Percentiles rank a stretch among this genome's conserved stretches.
phyloP scores from a whole-genome alignment of 2,797 vertebrate species.

The Sternarchorhynchus goeldii region DNA sequence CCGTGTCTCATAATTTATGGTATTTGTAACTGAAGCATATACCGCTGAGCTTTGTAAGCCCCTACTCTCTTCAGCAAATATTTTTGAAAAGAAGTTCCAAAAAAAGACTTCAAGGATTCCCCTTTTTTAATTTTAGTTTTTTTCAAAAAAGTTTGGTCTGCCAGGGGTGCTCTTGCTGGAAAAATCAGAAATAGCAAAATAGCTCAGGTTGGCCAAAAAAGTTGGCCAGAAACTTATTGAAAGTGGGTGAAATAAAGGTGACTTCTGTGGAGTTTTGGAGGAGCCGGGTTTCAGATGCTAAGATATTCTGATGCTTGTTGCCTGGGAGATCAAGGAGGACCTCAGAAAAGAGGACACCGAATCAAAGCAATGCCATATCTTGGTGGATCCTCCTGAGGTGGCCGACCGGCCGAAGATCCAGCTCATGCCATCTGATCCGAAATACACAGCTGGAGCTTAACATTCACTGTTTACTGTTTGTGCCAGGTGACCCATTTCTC shows the following conservation, averaged over 20 bases:
- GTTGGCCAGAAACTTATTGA: not conserved
- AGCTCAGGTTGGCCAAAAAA: not conserved
- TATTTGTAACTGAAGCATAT: conserved; percentile 58
- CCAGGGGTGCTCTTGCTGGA: not conserved
- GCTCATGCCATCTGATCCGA: conserved; percentile 26
- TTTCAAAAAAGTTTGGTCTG: not conserved
- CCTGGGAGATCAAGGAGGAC: not conserved
- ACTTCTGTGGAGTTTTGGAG: not conserved
- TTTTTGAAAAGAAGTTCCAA: too few relatives aligned
- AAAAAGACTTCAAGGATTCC: not conserved
- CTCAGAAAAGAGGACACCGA: conserved; percentile 4
- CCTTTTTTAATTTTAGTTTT: not conserved
- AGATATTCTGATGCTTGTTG: conserved; percentile 24
- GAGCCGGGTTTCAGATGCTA: not conserved
- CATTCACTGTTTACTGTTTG: conserved; percentile 42
- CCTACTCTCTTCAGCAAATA: conserved; percentile 19
- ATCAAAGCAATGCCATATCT: conserved; percentile 35
- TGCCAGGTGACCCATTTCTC: conserved; percentile 54
- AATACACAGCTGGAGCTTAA: conserved; percentile 36
- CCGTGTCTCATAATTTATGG: not conserved
- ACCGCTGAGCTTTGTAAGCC: conserved; percentile 54
- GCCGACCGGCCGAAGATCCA: not conserved
- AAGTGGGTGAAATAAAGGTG: conserved; percentile 7
- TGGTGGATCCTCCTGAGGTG: conserved; percentile 11
- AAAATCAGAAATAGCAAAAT: too few relatives aligned